Percentiles rank a stretch among this genome's conserved stretches.
phyloP scores from a whole-genome alignment of 2,113 vertebrate species.

The Xiphias gladius region DNA sequence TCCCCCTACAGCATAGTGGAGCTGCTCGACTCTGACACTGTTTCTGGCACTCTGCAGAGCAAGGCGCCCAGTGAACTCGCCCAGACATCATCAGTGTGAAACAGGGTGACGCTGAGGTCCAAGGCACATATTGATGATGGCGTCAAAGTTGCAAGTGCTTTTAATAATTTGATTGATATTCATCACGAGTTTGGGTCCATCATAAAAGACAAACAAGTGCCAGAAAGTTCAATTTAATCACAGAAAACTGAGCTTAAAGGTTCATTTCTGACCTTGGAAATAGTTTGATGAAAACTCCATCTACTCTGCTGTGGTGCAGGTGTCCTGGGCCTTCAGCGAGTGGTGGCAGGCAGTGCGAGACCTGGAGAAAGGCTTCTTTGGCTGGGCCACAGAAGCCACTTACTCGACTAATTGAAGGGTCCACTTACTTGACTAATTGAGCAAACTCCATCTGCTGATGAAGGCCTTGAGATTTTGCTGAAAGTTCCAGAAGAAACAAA shows the following conservation, averaged over 20 bases:
- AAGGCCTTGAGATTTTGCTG: slow-evolving; percentile 19
- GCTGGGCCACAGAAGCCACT: slow-evolving; percentile 86
- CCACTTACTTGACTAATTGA: neutral
- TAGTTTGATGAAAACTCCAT: neutral
- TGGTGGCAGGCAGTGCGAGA: slow-evolving; percentile 96
- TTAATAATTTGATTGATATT: neutral
- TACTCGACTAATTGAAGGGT: neutral
- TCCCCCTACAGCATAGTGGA: slow-evolving; percentile 98
- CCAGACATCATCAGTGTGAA: slow-evolving; percentile 92
- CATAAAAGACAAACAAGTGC: neutral
- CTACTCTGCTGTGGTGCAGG: slow-evolving; percentile 91
- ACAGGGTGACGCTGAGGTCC: slow-evolving; percentile 46
- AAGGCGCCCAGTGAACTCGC: slow-evolving; percentile 87
- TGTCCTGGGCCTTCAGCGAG: slow-evolving; percentile 94
- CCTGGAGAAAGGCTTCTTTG: slow-evolving; percentile 98
- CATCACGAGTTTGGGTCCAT: neutral
- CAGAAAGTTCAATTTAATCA: neutral
- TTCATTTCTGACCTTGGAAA: neutral
- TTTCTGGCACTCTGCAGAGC: slow-evolving; percentile 92
- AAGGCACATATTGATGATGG: neutral
- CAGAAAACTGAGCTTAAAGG: neutral
- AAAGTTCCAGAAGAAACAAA: neutral
- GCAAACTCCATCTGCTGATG: neutral
- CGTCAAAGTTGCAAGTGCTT: neutral
- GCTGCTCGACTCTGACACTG: slow-evolving; percentile 94